These are phyloP conservation scores for Pseudomyrmex gracilis DNA, from an alignment of 1,140 invertebrate genomes.

Conservation along the genomic window DNA sequence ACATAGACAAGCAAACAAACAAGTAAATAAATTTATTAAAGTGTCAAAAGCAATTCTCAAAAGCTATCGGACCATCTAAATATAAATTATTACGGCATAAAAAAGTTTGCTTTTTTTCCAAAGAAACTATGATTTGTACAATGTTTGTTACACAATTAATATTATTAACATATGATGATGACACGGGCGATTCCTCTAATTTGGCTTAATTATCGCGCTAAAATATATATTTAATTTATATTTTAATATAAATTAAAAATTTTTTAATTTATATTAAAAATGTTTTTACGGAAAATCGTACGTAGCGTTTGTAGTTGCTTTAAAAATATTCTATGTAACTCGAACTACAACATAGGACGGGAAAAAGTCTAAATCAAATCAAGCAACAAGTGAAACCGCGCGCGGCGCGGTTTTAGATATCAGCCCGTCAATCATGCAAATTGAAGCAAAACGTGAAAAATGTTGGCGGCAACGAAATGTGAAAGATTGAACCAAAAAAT, in stretches of 20 bases:
- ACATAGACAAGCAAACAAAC: too few species aligned
- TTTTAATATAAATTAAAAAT: too few species aligned
- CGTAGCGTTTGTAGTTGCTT: not conserved
- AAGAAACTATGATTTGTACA: not conserved
- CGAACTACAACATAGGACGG: not conserved
- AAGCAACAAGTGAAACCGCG: conserved; percentile 50
- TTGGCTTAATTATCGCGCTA: too few species aligned
- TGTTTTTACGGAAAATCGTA: not conserved
- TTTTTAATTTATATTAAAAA: too few species aligned
- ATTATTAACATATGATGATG: too few species aligned
- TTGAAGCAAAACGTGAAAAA: conserved; percentile 32
- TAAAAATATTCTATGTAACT: conserved; percentile 5
- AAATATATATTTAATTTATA: too few species aligned
- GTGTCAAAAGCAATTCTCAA: not conserved
- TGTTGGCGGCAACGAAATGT: conserved; percentile 37
- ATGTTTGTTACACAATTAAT: too few species aligned
- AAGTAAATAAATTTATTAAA: not conserved
- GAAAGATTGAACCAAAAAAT: conserved; percentile 31
- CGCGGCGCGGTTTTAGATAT: conserved; percentile 34
- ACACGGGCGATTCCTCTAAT: too few species aligned
- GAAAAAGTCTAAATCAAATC: conserved; percentile 14
- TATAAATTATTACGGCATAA: not conserved
- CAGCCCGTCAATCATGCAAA: conserved; percentile 49
- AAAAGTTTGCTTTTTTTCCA: not conserved
- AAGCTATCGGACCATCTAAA: not conserved